Evolutionary conservation across 1,140 invertebrate species (phyloP), one percentile per base, ranked within the genome.

Genomic region (Neodiprion virginianus): DNA sequence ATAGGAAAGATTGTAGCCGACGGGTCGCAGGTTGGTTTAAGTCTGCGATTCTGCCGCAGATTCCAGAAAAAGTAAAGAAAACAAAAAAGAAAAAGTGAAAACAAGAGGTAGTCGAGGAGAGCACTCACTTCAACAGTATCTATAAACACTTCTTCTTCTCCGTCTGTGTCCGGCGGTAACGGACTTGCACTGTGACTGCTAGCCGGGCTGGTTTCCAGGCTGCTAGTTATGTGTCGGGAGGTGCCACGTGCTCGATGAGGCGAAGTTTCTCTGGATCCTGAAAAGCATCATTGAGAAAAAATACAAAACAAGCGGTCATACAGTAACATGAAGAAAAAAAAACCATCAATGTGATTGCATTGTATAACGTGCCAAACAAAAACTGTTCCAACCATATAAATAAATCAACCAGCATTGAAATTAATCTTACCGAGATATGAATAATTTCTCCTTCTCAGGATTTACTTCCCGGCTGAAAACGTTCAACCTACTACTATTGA

Each of bases 131-230:
- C 93, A 71, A 94, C 91, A 21, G 93, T 94, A 86, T 95, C 94
- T 75, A 93, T 93, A 84, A 93, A 95, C 86, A 94, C 93, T 79
- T 95, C 94, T 79, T 91, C 90, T 76, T 90, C 90, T 23, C 90
- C 89, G 76, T 95, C 93, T n/a, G 92, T 93, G 79, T 94, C 93
- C 76, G 91, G 90, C 73, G 87, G 89, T 77, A 82, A 86, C 77
- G 85, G 89, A 77, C 85, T 89, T 21, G 89, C 87, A 79, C 88
- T 90, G 70, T 88, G 89, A 79, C 88, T 88, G 72, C 86, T 89
- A 48, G 87, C 89, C 81, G 84, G 88, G 78, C 86, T 88, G 23
- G 87, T 88, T 82, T 89, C 81, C 77, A 88, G 78, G 79, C 89
- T 86, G 78, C 87, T 87, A 48, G 87, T 83, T 80, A 87, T 84